Evolutionary conservation across 2,797 vertebrate species (phyloP), one percentile per base, ranked within the genome.

Genomic region (Falco columbarius): DNA sequence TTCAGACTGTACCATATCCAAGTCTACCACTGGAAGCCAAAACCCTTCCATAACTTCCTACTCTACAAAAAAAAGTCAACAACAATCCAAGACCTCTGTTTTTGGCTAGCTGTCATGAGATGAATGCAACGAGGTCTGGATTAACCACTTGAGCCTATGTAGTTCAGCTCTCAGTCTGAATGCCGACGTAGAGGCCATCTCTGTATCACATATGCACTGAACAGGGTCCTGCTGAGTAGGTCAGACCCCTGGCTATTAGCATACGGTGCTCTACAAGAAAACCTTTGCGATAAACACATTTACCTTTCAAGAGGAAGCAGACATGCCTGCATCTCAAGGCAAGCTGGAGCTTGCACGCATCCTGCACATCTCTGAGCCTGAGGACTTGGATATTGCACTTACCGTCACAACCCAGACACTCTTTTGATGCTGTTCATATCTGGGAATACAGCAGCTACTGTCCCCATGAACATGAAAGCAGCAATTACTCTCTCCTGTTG

Each of bases 351-450:
- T 27, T 51, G n/a, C 27, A 40, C 5, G 19, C 17, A 58, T 55
- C 40, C 38, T 67, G 36, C 30, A 27, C 19, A 34, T 59, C 32
- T 68, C 51, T 10, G 9, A 63, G 47, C 9, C 46, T 49, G n/a
- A 58, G 32, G 49, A 49, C 65, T 67, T 27, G 0, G 26, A 34
- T n/a, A 67, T 36, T 56, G 47, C 54, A 66, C 14, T 66, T 42
- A 62, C 9, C 1, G 7, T 21, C 24, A 15, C 32, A 83, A 54
- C 30, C 32, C 12, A 2, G 21, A 52, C 63, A 24, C 24, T 67
- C 44, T 47, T 79, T 49, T 2, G 0, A 44, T 5, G 21, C 38
- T 80, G 12, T 44, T 46, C 1, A 0, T 55, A 29, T 8, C 52
- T 44, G 54, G 54, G 16, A 74, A 74, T 36, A 62, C 26, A 19